Evolutionary conservation across 2,888 invertebrate genomes (phyloP), one percentile per base, ranked within the genome.

Genomic region (Trachelus troglodyta): DNA sequence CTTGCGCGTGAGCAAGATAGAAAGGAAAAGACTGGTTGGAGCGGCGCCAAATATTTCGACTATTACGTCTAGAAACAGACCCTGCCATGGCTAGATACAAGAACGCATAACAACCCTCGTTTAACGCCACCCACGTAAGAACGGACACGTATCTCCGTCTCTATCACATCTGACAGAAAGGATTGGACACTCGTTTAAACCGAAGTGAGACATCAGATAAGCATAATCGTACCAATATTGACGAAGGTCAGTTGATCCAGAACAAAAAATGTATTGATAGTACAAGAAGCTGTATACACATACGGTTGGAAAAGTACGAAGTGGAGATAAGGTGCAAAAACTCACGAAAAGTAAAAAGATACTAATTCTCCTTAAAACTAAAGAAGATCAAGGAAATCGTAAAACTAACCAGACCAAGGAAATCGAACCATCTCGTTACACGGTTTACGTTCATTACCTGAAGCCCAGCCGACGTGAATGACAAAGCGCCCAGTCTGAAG

Each of bases 11-110:
- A 71, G 71, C 30, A 34, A 71, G 71, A 34, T 31, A 85, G 85
- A 83, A 84, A 81, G 40, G 9, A 84, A 87, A 86, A 83, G 82
- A 33, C 71, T 77, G 77, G 82, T 81, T 84, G 84, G 84, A 83
- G 78, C 78, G 75, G 74, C 69, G 84, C 84, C 84, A 84, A 84
- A 83, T 83, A 82, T 81, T 84, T 84, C 12, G 31, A 71, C 71
- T 71, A 71, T 71, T 31, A 71, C 71, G 71, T 71, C 71, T 71
- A 71, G 71, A 71, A 71, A 71, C 71, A 71, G 71, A 71, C 15
- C 4, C 31, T 71, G 71, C 31, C 71, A 15, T 33, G 4, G 31
- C 31, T 33, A 31, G 71, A 71, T 33, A 71, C 71, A 71, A 15
- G 71, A 34, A 15, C 34, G 31, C 34, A 34, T 15, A 31, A 71